Percentiles rank a stretch among this genome's conserved stretches.
Evolutionary conservation across 2,888 invertebrate genomes (phyloP).

Genomic region (Cylindroiulus punctatus): DNA sequence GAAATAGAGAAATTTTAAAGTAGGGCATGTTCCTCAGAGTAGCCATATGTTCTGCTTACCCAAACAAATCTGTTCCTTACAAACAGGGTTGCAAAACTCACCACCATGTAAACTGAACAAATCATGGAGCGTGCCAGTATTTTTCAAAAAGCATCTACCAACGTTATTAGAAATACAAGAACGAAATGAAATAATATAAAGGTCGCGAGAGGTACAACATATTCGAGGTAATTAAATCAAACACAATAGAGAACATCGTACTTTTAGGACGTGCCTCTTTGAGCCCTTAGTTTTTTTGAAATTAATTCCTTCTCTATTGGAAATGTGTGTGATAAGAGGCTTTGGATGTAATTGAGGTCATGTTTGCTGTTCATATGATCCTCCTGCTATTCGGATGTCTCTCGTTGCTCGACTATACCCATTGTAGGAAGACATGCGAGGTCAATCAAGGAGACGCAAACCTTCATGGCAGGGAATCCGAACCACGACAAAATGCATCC

Average conservation of each 20-base stretch:
- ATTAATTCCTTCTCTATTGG: neutral
- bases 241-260: neutral
- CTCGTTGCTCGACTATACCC: neutral
- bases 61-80: too few relatives aligned
- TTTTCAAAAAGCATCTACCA: too few relatives aligned
- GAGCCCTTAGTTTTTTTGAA: neutral
- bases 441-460: neutral
- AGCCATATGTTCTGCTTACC: too few relatives aligned
- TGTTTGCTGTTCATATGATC: conserved; percentile 13
- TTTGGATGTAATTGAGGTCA: conserved; percentile 15
- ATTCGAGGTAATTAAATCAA: neutral
- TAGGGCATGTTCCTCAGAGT: too few relatives aligned
- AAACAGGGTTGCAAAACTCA: too few relatives aligned
- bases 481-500: neutral
- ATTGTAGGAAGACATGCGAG: neutral
- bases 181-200: too few relatives aligned
- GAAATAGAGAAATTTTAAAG: too few relatives aligned
- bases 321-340: conserved; percentile 9
- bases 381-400: conserved; percentile 7
- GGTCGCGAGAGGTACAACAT: too few relatives aligned
- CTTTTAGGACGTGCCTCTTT: neutral
- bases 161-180: too few relatives aligned
- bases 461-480: neutral
- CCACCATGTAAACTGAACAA: too few relatives aligned
- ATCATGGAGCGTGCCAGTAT: too few relatives aligned